Evolutionary conservation across 2,888 invertebrate genomes (phyloP).

Genomic region (Cenopis cana): DNA sequence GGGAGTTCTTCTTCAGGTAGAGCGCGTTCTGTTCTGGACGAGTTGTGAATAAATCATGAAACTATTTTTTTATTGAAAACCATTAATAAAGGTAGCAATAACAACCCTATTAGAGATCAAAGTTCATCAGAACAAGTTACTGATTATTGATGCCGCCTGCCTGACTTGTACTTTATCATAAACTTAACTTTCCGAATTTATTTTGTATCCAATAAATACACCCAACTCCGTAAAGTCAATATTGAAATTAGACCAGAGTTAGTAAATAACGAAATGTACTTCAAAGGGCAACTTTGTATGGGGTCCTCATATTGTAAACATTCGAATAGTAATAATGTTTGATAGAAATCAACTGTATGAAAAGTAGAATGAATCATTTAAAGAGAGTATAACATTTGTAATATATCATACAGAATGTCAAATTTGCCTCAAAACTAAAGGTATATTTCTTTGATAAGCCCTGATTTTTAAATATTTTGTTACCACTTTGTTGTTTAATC

Average conservation of each 20-base stretch:
- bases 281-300: background rate
- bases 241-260: constrained; percentile 19
- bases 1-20: too few relatives aligned
- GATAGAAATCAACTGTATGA: background rate
- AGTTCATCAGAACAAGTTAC: background rate
- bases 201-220: constrained; percentile 18
- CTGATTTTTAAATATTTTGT: background rate
- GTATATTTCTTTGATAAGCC: background rate
- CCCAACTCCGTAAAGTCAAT: constrained; percentile 8
- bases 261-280: background rate
- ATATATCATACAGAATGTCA: background rate
- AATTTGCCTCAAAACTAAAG: background rate
- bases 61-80: too few relatives aligned
- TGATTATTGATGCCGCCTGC: constrained; percentile 21
- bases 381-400: background rate
- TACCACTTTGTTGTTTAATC: background rate
- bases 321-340: background rate
- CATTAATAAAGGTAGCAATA: background rate
- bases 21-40: too few relatives aligned
- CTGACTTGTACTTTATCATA: constrained; percentile 2
- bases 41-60: too few relatives aligned
- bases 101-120: background rate
- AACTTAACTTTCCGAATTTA: constrained; percentile 13
- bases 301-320: background rate
- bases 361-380: background rate